Conservation (phyloP, 2,797 vertebrate species). For the Kryptopterus vitreolus region DNA sequence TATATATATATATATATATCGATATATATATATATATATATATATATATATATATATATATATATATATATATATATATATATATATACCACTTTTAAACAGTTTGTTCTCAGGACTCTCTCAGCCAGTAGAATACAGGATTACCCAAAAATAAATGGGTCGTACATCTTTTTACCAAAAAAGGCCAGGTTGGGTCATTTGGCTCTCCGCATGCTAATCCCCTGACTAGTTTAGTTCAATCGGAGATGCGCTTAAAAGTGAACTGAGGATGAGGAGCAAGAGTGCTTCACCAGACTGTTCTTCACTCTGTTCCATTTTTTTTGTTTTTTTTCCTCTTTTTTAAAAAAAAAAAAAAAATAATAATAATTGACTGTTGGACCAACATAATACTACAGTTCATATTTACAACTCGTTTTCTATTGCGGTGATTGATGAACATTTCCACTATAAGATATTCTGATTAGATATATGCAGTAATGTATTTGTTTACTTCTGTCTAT, state of each 20-base stretch:
- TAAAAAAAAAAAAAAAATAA: no score
- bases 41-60: no score
- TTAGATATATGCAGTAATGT: neutral
- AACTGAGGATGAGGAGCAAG: slow-evolving; percentile 22
- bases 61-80: no score
- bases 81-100: neutral
- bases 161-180: slow-evolving; percentile 48
- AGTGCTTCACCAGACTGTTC: neutral
- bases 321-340: no score
- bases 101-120: slow-evolving; percentile 24
- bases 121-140: slow-evolving; percentile 43
- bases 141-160: slow-evolving; percentile 50
- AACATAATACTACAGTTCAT: neutral
- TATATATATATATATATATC: no score
- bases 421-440: slow-evolving; percentile 12
- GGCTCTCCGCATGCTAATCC: slow-evolving; percentile 38
- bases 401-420: neutral
- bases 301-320: neutral
- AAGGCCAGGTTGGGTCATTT: slow-evolving; percentile 47
- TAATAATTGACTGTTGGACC: neutral
- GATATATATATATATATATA: no score
- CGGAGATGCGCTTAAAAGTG: slow-evolving; percentile 37
- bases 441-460: neutral
- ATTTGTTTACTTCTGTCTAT: neutral
- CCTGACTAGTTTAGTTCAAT: slow-evolving; percentile 14